Evolutionary conservation across 2,113 vertebrate species (phyloP).

Genomic region (Ceyx cyanopectus): DNA sequence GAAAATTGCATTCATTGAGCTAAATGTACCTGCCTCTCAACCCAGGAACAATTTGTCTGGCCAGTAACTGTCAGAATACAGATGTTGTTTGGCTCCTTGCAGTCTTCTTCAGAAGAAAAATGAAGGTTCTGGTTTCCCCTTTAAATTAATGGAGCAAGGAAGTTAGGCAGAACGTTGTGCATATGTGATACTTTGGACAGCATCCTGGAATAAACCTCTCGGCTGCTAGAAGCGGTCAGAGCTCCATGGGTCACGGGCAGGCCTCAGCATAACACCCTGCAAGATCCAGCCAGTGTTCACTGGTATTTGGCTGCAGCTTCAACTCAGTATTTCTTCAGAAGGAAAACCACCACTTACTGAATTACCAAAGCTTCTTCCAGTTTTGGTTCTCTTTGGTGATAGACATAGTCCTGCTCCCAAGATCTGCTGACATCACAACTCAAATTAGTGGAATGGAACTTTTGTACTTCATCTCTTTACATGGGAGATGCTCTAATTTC

Average conservation of each 20-base stretch:
- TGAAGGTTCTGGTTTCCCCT: background rate
- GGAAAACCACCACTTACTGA: background rate
- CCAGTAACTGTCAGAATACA: background rate
- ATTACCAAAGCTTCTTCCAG: background rate
- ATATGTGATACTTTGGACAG: fast-evolving
- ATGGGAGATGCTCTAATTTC: background rate
- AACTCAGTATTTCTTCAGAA: background rate
- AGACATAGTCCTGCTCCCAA: background rate
- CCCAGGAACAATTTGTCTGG: background rate
- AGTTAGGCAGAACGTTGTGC: background rate
- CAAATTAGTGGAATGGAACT: background rate
- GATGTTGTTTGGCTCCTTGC: background rate
- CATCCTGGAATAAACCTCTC: background rate
- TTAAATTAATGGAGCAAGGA: background rate
- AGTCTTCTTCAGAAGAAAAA: background rate
- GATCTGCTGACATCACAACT: background rate
- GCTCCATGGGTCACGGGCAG: background rate
- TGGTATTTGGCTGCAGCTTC: background rate
- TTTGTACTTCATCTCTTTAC: background rate
- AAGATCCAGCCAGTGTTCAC: background rate
- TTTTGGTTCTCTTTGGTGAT: background rate
- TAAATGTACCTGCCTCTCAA: background rate
- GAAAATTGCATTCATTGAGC: background rate
- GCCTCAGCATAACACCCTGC: fast-evolving
- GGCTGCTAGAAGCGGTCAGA: background rate